Conservation (phyloP, 1,140 invertebrate genomes). For the Mylabris phalerata region DNA sequence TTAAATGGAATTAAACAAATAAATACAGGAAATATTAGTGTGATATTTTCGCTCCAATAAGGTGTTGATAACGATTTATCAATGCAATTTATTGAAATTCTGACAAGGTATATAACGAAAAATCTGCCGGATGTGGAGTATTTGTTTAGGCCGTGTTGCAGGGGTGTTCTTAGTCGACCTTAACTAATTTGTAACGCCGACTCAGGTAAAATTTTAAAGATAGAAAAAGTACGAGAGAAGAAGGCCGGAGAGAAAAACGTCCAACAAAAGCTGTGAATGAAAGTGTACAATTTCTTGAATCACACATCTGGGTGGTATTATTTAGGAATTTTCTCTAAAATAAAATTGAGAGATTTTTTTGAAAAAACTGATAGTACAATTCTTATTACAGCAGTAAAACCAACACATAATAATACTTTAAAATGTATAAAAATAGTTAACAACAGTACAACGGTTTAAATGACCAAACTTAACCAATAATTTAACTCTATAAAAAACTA, state of each 20-base stretch:
- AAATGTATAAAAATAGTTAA: slow-evolving; percentile 32
- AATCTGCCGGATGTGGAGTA: slow-evolving; percentile 19
- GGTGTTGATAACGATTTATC: slow-evolving; percentile 18
- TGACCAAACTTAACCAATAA: slow-evolving; percentile 41
- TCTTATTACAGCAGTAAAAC: too few species aligned
- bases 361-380: neutral
- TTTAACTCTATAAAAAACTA: slow-evolving; percentile 40
- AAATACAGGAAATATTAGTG: neutral
- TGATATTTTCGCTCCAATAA: neutral
- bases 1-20: neutral
- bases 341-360: neutral
- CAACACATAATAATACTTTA: neutral
- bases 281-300: slow-evolving; percentile 16
- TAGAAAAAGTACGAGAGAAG: too few species aligned
- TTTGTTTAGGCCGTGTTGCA: slow-evolving; percentile 21
- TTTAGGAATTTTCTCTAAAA: slow-evolving; percentile 3
- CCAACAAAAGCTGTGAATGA: slow-evolving; percentile 2
- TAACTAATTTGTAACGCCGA: slow-evolving; percentile 30
- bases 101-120: neutral
- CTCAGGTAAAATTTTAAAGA: slow-evolving; percentile 20
- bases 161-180: slow-evolving; percentile 11
- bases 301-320: slow-evolving; percentile 8
- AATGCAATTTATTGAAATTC: slow-evolving; percentile 15
- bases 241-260: neutral
- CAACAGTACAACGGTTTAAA: slow-evolving; percentile 31